Percentiles rank a stretch among this genome's conserved stretches.
These are phyloP conservation scores for Steromphala cineraria DNA, from an alignment of 2,888 invertebrate genomes.

Conservation along the genomic window DNA sequence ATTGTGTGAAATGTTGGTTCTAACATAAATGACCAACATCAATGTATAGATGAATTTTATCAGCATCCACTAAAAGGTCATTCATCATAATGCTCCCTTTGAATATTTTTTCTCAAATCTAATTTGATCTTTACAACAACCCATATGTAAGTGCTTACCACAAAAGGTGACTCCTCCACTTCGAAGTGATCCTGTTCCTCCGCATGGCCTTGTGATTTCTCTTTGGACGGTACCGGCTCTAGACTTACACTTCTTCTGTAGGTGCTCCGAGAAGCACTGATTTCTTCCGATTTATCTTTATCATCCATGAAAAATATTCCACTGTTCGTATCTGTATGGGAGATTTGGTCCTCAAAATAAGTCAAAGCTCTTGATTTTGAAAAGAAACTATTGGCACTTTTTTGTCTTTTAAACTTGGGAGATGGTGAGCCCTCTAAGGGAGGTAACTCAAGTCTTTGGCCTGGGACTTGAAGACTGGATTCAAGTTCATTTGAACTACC, in stretches of 20 bases:
- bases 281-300: neutral
- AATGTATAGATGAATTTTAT: no score
- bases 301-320: neutral
- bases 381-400: conserved; percentile 16
- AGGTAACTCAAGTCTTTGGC: neutral
- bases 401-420: neutral
- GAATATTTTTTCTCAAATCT: no score
- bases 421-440: neutral
- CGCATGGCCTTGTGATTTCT: conserved; percentile 26
- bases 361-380: neutral
- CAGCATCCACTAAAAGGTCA: no score
- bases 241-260: conserved; percentile 56
- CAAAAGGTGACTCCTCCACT: conserved; percentile 38
- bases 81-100: no score
- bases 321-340: neutral
- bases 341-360: neutral
- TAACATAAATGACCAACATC: no score
- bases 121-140: no score
- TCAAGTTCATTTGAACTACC: neutral
- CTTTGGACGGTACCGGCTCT: conserved; percentile 47
- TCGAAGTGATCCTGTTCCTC: conserved; percentile 21
- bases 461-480: neutral
- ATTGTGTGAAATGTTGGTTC: no score
- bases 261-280: neutral
- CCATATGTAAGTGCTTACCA: conserved; percentile 37